Evolutionary conservation across 2,888 invertebrate species (phyloP), one percentile per base, ranked within the genome.

Genomic region (Drosophila anceps): DNA sequence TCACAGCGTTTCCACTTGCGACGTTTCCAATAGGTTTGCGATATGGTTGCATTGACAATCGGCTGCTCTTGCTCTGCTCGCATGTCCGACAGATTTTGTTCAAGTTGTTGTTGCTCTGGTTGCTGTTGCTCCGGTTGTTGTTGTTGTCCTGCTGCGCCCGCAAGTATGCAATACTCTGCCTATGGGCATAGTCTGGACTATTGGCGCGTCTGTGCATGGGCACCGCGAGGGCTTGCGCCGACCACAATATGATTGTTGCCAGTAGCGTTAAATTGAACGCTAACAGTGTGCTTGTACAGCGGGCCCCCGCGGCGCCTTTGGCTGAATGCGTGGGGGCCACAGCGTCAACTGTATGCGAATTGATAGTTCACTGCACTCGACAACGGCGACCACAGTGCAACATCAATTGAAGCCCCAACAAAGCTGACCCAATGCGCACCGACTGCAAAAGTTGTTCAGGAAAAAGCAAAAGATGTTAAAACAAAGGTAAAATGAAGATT

Each of bases 261-360:
- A 91, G 81, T 75, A 92, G 86, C 85, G 91, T 85, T 82, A 90
- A 64, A 70, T 87, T 68, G 76, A 88, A 86, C 76, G 90, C 86
- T 72, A 82, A 68, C 73, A 90, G 79, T 81, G 84, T 70, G 83
- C 79, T 79, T 72, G 84, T 75, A 84, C 84, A 91, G 90, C 88
- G 90, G 92, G 92, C 93, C 93, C 92, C 92, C 92, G 93, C 93
- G 93, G 92, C 92, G 92, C 92, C 92, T 88, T 90, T 90, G 88
- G 89, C 91, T 91, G 92, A 88, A 90, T 90, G 85, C 92, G 91
- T 91, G 92, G 93, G 93, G 93, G 92, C 93, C 92, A 92, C 92
- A 92, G 90, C 91, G 92, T 91, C 88, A 89, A 83, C 88, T 84
- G 84, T 74, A 75, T 77, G 73, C 84, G 87, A 77, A 81, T 75